Evolutionary conservation across 2,888 invertebrate genomes (phyloP), one percentile per base, ranked within the genome.

Genomic region (Parnassius glacialis): DNA sequence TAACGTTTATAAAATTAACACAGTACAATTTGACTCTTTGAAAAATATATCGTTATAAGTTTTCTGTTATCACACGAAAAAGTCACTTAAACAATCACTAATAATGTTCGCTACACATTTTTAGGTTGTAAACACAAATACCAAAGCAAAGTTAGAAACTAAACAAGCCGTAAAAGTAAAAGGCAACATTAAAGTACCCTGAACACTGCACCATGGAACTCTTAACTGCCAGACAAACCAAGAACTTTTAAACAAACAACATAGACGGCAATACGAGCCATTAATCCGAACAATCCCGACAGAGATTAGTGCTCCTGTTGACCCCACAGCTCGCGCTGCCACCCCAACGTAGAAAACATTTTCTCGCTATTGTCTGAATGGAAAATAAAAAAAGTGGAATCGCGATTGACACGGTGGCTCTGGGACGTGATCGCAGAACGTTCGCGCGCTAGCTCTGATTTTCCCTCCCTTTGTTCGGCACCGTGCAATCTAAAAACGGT

Each of bases 271-370:
- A 86, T 85, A 83, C 85, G 84, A 87, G 79, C 85, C 86, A 88
- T 90, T 90, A 87, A 89, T 89, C 85, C 83, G 76, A 83, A 83
- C 87, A 84, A 88, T 85, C 83, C 84, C 81, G 82, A 78, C 86
- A 84, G 81, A 90, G 89, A 90, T 89, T 88, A 90, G 84, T 84
- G 83, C 82, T 81, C 83, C 81, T 83, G 80, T 83, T 84, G 85
- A 85, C 80, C 78, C 83, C 79, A 76, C 78, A 34, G 69, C 75
- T 67, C 73, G 51, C 78, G 70, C 77, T 67, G 65, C 73, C 74
- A 77, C 80, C 80, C 57, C 81, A 79, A 80, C 82, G 79, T 84
- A 83, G 76, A 83, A 84, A 87, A 87, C 84, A 87, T 87, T 89
- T 89, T 84, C 84, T 83, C 83, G 83, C 82, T 81, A 85, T 87